Base-by-base conservation (phyloP, 1,140 invertebrate species). In the Harpegnathos saltator region DNA sequence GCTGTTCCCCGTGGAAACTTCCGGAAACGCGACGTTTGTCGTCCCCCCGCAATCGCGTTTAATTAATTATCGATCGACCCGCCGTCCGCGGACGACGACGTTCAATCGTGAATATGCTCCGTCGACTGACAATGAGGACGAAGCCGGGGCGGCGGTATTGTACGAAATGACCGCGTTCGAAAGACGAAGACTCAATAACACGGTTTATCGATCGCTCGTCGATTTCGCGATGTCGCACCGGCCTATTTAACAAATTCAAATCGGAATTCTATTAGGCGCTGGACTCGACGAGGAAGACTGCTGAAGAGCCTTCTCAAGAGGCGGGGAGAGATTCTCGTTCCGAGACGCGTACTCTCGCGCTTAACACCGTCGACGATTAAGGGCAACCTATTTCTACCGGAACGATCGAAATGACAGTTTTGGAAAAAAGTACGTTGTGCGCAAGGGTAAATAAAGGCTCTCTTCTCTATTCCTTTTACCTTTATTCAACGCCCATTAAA, bases 41-140 rank as follows among this genome's bases (percentile, higher is more conserved):
- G 68, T 83, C 82, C 52, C 86, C 50, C 68, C 73, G 72, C 85
- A 86, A 87, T 87, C 85, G 75, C 68, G 72, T 81, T 87, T 86
- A 87, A 86, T 87, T 87, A 87, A 86, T 87, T 87, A 87, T 87
- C 84, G 85, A 87, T 87, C 84, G 78, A 24, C 59, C 52, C 50
- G 14, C 50, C 56, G 44, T 19, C 22, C 52, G 11, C 50, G 50
- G 48, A 17, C 22, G 48, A 17, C 22, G 15, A 11, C 50, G 54
- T 52, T 65, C 62, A 48, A 50, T 73, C 22, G 50, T 52, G 68
- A 82, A 17, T 71, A 56, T 22, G 61, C 26, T 19, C 33, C 19
- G 54, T 52, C 78, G 44, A 74, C 58, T 82, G 71, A 74, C 71
- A 82, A 82, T 82, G 58, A 74, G 69, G 66, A 73, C 12, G 29